Evolutionary conservation across 2,888 invertebrate species (phyloP).

Genomic region (Hyles lineata): DNA sequence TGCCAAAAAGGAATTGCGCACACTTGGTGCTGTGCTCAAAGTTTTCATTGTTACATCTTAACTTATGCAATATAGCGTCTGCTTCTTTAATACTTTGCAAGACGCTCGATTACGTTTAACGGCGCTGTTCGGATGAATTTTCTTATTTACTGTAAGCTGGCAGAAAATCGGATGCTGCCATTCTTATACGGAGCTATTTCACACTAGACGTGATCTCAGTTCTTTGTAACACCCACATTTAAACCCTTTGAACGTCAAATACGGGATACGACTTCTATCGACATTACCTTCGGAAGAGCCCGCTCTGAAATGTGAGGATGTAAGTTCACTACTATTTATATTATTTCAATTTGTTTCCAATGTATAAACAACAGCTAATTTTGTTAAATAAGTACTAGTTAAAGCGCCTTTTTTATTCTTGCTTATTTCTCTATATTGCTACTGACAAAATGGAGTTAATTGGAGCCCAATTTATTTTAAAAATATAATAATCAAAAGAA

Average conservation of each 20-base stretch:
- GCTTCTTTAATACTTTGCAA: slow-evolving; percentile 83
- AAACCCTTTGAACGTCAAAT: slow-evolving; percentile 16
- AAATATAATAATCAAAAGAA: no score
- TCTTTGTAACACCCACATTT: slow-evolving; percentile 47
- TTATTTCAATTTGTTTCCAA: no score
- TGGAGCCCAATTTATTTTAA: no score
- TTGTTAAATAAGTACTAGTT: no score
- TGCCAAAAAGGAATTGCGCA: slow-evolving; percentile 73
- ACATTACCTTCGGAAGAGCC: neutral
- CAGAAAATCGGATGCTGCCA: slow-evolving; percentile 70
- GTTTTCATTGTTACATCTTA: slow-evolving; percentile 82
- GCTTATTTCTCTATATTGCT: no score
- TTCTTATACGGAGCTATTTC: slow-evolving; percentile 69
- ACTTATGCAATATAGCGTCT: slow-evolving; percentile 83
- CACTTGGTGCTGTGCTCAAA: slow-evolving; percentile 78
- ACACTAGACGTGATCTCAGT: slow-evolving; percentile 70
- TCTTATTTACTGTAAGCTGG: slow-evolving; percentile 81
- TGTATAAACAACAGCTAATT: no score
- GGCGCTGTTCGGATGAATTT: slow-evolving; percentile 79
- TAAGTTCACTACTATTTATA: no score
- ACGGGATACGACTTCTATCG: slow-evolving; percentile 2
- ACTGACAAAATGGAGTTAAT: no score
- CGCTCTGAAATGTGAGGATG: neutral
- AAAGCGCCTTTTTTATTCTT: no score
- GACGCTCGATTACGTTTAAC: slow-evolving; percentile 84